Base-by-base conservation (phyloP, 2,113 vertebrate species). In the Alethe diademata region DNA sequence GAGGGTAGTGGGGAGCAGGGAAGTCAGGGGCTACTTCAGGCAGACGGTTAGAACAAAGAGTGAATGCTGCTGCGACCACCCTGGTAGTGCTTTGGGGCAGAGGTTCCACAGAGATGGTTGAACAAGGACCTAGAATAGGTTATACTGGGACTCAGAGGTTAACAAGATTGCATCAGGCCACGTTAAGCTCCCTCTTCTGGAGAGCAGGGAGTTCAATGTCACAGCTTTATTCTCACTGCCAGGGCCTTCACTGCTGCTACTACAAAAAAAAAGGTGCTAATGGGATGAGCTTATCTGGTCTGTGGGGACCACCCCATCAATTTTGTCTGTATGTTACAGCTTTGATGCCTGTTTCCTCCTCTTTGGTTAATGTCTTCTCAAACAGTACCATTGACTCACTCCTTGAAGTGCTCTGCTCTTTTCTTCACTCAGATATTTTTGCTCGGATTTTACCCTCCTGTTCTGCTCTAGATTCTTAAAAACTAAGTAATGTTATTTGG, bases 11-110 rank as follows among this genome's bases (percentile, higher is more conserved):
- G 23, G 38, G 11, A 50, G 48, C 31, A 51, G 7, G 12, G 7
- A 73, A 33, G 13, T 38, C 48, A 79, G 29, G 18, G 23, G 47
- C 14, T 19, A 29, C n/a, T 50, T 73, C 25, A 47, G 25, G 50
- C 11, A 11, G 83, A 53, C 6, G 2, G 11, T 36, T 61, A 18
- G 19, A 78, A n/a, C 17, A 56, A 48, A 35, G 53, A 72, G 16
- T 0, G 0, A 60, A 26, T 7, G 5, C 57, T 56, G 29, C 43
- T 75, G 33, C 71, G 43, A 8, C 8, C n/a, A n/a, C 3, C 4
- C 26, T 26, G 15, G 12, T 24, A 50, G 14, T 16, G 35, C 29
- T 35, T 54, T 71, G 62, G 43, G 43, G 43, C 16, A 5, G 7
- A 58, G 29, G 9, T n/a, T 67, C 17, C 6, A 42, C 4, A 3